A percentile compares a stretch with the other conserved stretches of the same genome.
These are phyloP conservation scores for Chymomyza caudatula DNA, from an alignment of 2,888 invertebrate genomes.

Conservation along the genomic window DNA sequence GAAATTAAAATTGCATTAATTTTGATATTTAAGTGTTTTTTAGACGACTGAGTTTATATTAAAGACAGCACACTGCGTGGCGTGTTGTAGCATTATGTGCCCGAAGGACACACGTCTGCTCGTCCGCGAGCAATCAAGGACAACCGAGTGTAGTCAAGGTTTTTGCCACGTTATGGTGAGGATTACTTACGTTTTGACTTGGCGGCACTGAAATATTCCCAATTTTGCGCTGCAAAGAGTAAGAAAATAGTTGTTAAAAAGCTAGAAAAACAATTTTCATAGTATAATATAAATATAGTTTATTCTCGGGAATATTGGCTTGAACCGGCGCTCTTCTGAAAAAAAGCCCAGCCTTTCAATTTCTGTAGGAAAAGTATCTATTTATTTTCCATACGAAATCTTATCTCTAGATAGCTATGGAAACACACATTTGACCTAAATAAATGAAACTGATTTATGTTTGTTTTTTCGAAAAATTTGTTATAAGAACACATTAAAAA, in stretches of 20 bases:
- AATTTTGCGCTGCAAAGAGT: slow-evolving; percentile 21
- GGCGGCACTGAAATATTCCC: slow-evolving; percentile 13
- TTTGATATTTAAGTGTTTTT: slow-evolving; percentile 3
- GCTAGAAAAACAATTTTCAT: not conserved
- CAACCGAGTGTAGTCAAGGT: not conserved
- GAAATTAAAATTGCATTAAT: slow-evolving; percentile 38
- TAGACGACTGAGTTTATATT: not conserved
- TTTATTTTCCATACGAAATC: not conserved
- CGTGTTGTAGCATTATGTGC: not conserved
- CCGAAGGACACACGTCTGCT: not conserved
- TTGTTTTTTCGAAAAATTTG: not conserved
- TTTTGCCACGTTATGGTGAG: not conserved
- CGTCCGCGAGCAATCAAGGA: not conserved
- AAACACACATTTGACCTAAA: not conserved
- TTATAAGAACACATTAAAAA: not conserved
- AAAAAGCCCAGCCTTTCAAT: not conserved
- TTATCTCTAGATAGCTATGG: not conserved
- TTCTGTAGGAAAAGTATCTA: not conserved
- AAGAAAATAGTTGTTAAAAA: not conserved
- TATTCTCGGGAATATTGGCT: too few relatives aligned
- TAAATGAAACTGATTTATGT: not conserved
- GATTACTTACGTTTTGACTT: not conserved
- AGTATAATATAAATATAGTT: too few relatives aligned
- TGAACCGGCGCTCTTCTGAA: too few relatives aligned
- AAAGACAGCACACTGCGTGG: not conserved